Conservation (phyloP, 35 echinoderm and acorn worm species). For the Ophiothrix spiculata region DNA sequence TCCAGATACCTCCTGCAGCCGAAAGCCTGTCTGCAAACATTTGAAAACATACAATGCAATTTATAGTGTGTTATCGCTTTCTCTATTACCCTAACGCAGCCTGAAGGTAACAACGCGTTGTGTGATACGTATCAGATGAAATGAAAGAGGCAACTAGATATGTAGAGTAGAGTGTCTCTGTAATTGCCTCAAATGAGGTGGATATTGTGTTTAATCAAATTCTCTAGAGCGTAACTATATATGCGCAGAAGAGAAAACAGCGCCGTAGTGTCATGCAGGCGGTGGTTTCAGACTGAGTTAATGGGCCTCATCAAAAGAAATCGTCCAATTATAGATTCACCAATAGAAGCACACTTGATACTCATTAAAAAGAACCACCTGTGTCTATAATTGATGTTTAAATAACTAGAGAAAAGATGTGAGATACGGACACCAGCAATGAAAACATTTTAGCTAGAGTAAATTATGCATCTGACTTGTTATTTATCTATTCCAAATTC, state of each 20-base stretch:
- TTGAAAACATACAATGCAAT: not conserved
- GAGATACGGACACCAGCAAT: not conserved
- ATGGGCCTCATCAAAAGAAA: constrained; percentile 2
- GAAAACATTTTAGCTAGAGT: too few relatives aligned
- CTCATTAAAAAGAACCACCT: constrained; percentile 9
- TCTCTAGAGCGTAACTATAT: constrained; percentile 12
- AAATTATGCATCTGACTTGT: too few relatives aligned
- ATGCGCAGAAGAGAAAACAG: not conserved
- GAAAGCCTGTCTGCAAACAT: not conserved
- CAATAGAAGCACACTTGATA: constrained; percentile 13
- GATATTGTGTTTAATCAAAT: constrained; percentile 14
- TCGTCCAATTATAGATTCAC: not conserved
- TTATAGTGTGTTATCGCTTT: not conserved
- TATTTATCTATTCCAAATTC: too few relatives aligned
- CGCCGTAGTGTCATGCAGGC: not conserved
- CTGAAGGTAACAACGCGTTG: not conserved
- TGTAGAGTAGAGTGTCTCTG: not conserved
- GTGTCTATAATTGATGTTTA: not conserved
- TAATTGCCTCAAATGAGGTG: constrained; percentile 8
- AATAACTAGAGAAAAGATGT: constrained; percentile 7
- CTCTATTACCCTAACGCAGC: not conserved
- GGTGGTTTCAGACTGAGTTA: not conserved
- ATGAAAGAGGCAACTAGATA: constrained; percentile 10
- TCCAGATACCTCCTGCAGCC: not conserved
- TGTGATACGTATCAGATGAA: not conserved